A percentile compares a stretch with the other conserved stretches of the same genome.
Conservation (phyloP, 2,797 vertebrate species). For the Tenualosa thibaudeaui region DNA sequence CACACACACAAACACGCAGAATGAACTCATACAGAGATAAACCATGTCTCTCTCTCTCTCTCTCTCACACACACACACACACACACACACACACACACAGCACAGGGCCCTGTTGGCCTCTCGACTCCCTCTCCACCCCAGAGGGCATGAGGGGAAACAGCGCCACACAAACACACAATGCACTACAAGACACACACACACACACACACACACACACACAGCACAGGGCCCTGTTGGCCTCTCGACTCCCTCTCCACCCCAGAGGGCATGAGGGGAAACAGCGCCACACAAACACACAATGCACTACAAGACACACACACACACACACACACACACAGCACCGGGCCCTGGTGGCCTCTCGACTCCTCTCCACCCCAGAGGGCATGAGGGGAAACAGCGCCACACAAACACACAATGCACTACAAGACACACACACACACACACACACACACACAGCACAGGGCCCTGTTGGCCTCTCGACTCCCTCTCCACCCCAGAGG, state of each 20-base stretch:
- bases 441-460: not conserved
- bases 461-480: too few species aligned
- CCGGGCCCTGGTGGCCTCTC: too few species aligned
- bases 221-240: too few species aligned
- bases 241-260: too few species aligned
- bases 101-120: too few species aligned
- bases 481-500: not conserved
- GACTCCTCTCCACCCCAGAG: too few species aligned
- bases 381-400: too few species aligned
- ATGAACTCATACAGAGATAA: not conserved
- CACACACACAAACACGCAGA: not conserved
- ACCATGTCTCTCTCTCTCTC: too few species aligned
- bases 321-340: not conserved
- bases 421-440: not conserved
- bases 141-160: too few species aligned
- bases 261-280: conserved; percentile 34
- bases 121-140: too few species aligned
- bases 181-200: not conserved
- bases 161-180: not conserved
- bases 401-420: too few species aligned
- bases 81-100: not conserved
- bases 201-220: not conserved
- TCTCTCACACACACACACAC: too few species aligned
- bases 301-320: not conserved
- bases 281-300: conserved; percentile 36